Percentiles rank a stretch among this genome's conserved stretches.
Conservation (phyloP, 1,140 invertebrate species). For the Drosophila nigrodunni region DNA sequence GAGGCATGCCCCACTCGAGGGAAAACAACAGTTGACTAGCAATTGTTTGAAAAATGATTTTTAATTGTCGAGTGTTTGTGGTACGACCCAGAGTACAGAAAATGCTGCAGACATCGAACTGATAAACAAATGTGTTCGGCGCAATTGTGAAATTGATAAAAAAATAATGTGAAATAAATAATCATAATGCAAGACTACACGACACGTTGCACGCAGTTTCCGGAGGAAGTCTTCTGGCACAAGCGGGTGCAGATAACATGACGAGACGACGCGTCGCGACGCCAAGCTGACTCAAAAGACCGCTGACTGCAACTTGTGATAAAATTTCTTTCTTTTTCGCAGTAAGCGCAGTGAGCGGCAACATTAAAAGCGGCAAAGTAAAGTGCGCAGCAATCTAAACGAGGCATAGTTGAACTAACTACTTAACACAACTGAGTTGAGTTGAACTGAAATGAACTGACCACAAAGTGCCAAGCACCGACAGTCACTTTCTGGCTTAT, state of each 20-base stretch:
- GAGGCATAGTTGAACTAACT: constrained; percentile 43
- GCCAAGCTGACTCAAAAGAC: constrained; percentile 47
- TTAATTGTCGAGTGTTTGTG: constrained; percentile 72
- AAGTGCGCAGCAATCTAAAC: constrained; percentile 48
- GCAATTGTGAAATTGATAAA: constrained; percentile 38
- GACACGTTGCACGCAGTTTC: constrained; percentile 40
- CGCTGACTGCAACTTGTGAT: constrained; percentile 35
- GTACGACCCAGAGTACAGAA: constrained; percentile 13
- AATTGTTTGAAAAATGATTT: constrained; percentile 70
- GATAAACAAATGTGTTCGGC: constrained; percentile 15
- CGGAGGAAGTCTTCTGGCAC: constrained; percentile 39
- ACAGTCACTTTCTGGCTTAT: constrained; percentile 65
- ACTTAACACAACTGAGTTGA: background rate
- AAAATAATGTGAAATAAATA: background rate
- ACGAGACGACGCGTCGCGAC: constrained; percentile 20
- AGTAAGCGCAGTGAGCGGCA: constrained; percentile 15
- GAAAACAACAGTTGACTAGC: constrained; percentile 55
- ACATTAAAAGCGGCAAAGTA: constrained; percentile 32
- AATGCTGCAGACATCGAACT: constrained; percentile 28
- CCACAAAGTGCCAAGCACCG: constrained; percentile 62
- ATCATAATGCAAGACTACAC: constrained; percentile 19
- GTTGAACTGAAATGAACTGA: constrained; percentile 5
- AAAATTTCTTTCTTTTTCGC: background rate
- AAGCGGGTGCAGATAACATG: constrained; percentile 26
- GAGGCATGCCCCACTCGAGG: constrained; percentile 36